These are phyloP conservation scores for Lagopus muta DNA, from an alignment of 2,113 vertebrate genomes.

Conservation along the genomic window DNA sequence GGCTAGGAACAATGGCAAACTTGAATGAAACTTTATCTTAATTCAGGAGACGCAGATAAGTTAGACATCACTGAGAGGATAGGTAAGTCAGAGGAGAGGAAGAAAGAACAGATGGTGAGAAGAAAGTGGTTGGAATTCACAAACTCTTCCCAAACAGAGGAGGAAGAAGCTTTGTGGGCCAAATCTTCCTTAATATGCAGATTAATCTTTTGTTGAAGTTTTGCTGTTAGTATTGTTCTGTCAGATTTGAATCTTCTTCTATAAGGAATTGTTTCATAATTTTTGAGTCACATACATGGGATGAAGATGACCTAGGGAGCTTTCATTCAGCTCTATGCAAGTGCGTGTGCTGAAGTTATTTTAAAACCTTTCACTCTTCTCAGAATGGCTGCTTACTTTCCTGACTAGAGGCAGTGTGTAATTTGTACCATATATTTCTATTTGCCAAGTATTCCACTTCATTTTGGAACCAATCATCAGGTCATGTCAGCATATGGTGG, in stretches of 20 bases:
- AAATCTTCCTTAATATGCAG: constrained; percentile 27
- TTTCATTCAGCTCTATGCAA: background rate
- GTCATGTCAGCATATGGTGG: constrained; percentile 71
- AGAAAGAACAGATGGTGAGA: constrained; percentile 35
- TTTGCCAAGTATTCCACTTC: constrained; percentile 68
- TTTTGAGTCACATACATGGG: background rate
- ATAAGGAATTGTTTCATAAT: background rate
- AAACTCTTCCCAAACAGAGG: background rate
- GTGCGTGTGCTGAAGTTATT: background rate
- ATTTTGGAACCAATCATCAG: constrained; percentile 73
- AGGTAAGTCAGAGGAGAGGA: constrained; percentile 52
- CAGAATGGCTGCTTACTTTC: constrained; percentile 42
- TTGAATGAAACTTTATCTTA: constrained; percentile 5
- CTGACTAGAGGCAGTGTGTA: constrained; percentile 57
- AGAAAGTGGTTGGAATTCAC: constrained; percentile 28
- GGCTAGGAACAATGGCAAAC: background rate
- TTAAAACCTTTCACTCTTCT: constrained; percentile 41
- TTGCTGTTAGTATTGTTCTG: background rate
- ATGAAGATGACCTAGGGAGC: background rate
- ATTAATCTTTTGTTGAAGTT: constrained; percentile 24
- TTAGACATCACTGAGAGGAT: constrained; percentile 28
- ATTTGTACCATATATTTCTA: constrained; percentile 70
- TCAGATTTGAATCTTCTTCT: background rate
- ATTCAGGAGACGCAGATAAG: constrained; percentile 16
- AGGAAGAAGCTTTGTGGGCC: constrained; percentile 21